Evolutionary conservation across 2,888 invertebrate species (phyloP).

Genomic region (Griposia aprilina): DNA sequence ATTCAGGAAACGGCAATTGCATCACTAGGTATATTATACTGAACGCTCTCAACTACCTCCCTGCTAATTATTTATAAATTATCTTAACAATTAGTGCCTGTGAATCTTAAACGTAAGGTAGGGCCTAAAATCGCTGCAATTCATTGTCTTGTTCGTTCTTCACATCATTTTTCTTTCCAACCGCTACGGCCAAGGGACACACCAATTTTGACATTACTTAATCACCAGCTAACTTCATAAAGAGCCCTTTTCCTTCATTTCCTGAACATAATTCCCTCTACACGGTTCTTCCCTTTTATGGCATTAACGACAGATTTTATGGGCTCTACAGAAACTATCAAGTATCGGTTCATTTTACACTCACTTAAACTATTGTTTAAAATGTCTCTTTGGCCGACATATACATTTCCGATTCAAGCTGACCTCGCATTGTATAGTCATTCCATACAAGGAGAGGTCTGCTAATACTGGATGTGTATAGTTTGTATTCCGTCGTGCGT

Average conservation of each 20-base stretch:
- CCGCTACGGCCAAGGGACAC: background rate
- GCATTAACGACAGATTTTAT: constrained; percentile 75
- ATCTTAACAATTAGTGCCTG: background rate
- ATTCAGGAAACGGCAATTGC: background rate
- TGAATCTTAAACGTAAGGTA: background rate
- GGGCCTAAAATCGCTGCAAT: background rate
- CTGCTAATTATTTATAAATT: too few relatives aligned
- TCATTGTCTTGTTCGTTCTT: background rate
- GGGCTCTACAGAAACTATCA: constrained; percentile 64
- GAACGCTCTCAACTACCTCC: background rate
- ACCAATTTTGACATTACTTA: constrained; percentile 18
- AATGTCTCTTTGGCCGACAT: constrained; percentile 56
- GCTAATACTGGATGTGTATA: background rate
- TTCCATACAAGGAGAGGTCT: background rate
- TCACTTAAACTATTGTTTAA: constrained; percentile 76
- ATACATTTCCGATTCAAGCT: background rate
- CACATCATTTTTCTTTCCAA: background rate
- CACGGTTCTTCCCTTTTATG: constrained; percentile 68
- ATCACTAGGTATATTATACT: background rate
- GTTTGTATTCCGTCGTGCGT: constrained; percentile 8
- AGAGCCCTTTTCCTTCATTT: constrained; percentile 51
- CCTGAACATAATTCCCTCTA: constrained; percentile 62
- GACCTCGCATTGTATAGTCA: background rate
- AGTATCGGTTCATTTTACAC: constrained; percentile 72
- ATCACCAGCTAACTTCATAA: constrained; percentile 39